Percentiles rank a stretch among this genome's conserved stretches.
These are phyloP conservation scores for Leontocebus nigricollis DNA, from an alignment of 2,797 vertebrate genomes.

Conservation along the genomic window DNA sequence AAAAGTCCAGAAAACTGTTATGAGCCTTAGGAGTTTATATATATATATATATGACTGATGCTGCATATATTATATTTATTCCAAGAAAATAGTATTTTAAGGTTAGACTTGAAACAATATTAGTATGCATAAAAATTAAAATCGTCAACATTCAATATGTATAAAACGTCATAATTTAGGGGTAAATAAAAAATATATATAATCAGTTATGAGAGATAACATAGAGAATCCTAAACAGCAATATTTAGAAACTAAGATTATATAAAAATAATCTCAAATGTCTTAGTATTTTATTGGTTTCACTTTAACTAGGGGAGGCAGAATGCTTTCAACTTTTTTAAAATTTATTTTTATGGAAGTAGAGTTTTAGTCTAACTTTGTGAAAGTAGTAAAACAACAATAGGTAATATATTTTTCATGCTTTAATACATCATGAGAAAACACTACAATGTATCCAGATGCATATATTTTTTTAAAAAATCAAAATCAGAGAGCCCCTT, in stretches of 20 bases:
- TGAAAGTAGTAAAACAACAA: constrained; percentile 26
- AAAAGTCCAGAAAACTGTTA: constrained; percentile 16
- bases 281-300: background rate
- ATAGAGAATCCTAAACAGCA: background rate
- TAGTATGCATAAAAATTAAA: constrained; percentile 24
- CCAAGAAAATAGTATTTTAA: constrained; percentile 26
- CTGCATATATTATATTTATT: background rate
- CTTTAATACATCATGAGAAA: constrained; percentile 27
- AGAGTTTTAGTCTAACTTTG: constrained; percentile 1
- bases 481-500: constrained; percentile 19
- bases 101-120: background rate
- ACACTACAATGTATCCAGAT: background rate
- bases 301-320: background rate
- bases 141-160: background rate
- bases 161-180: background rate
- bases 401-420: background rate
- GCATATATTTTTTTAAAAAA: background rate
- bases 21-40: background rate
- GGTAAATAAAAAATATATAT: background rate
- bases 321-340: background rate
- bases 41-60: background rate
- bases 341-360: background rate
- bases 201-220: background rate
- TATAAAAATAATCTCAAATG: background rate
- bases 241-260: background rate